Evolutionary conservation across 2,797 vertebrate genomes (phyloP).

Genomic region (Oryzias dopingdopingensis): DNA sequence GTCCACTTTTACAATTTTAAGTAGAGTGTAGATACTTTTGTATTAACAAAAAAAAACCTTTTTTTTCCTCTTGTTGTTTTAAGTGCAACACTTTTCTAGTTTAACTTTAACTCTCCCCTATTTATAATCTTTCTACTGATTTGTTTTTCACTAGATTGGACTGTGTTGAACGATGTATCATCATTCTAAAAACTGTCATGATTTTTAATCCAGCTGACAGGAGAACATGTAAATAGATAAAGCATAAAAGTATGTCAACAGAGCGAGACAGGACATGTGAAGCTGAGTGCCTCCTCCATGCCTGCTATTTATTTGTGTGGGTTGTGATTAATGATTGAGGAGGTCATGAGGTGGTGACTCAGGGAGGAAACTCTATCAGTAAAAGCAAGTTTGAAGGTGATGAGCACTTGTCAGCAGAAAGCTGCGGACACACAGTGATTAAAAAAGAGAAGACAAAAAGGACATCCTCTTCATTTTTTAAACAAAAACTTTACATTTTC

Average conservation of each 20-base stretch:
- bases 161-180: too few relatives aligned
- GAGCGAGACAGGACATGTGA: slow-evolving; percentile 36
- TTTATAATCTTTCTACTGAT: too few relatives aligned
- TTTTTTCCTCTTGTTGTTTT: too few relatives aligned
- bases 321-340: slow-evolving; percentile 50
- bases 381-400: slow-evolving; percentile 39
- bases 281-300: slow-evolving; percentile 23
- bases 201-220: slow-evolving; percentile 11
- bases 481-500: not conserved
- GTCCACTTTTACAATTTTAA: too few relatives aligned
- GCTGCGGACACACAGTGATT: slow-evolving; percentile 5
- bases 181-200: not conserved
- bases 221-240: slow-evolving; percentile 18
- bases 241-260: slow-evolving; percentile 30
- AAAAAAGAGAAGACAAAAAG: not conserved
- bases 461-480: not conserved
- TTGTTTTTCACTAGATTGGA: too few relatives aligned
- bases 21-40: too few relatives aligned
- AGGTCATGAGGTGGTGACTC: slow-evolving; percentile 39
- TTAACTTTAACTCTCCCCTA: too few relatives aligned
- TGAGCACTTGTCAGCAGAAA: slow-evolving; percentile 20
- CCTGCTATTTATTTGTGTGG: slow-evolving; percentile 58
- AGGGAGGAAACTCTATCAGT: slow-evolving; percentile 41
- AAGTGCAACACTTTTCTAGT: too few relatives aligned
- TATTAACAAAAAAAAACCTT: too few relatives aligned